Evolutionary conservation across 2,113 vertebrate species (phyloP), one percentile per base, ranked within the genome.

Genomic region (Sialia sialis): DNA sequence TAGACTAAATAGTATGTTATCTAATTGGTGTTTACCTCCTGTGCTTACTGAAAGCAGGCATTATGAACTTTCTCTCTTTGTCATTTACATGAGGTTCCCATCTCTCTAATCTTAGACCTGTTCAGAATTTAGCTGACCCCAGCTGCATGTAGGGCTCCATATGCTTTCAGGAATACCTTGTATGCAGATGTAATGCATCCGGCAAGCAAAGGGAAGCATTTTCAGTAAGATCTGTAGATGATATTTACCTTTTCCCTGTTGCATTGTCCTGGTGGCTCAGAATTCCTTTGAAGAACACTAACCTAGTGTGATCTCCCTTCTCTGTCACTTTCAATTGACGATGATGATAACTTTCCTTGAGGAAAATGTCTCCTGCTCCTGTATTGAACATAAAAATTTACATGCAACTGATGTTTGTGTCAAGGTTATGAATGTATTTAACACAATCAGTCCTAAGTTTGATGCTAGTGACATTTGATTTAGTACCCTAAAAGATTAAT

Each of bases 1-100:
- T 52, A 75, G 74, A 41, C 79, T 84, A 75, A 82, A 56, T 30
- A 44, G 48, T 75, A 13, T 81, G 48, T 92, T 84, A 81, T 30
- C 41, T 87, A 87, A 82, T 27, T 84, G 77, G 15, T 75, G 44
- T 94, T 96, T 91, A 59, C 62, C 49, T 87, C 39, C 66, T 64
- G n/a, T 84, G 59, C 48, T 77, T 89, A 62, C 10, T 88, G 80
- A 64, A 92, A 88, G 54, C 27, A 56, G 59, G 16, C 51, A 34
- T 55, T 84, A 48, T 41, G 27, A 51, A 5, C 89, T 93, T 83
- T 86, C 14, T 92, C 23, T 88, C 38, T 69, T 10, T 74, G 19
- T 91, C 52, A 56, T 68, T 79, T 94, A 44, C 13, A 4, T 49
- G 32, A 68, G 52, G 43, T 67, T 84, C 30, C 19, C 3, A 7